Evolutionary conservation across 2,113 vertebrate species (phyloP), one percentile per base, ranked within the genome.

Genomic region (Rousettus leschenaultii): DNA sequence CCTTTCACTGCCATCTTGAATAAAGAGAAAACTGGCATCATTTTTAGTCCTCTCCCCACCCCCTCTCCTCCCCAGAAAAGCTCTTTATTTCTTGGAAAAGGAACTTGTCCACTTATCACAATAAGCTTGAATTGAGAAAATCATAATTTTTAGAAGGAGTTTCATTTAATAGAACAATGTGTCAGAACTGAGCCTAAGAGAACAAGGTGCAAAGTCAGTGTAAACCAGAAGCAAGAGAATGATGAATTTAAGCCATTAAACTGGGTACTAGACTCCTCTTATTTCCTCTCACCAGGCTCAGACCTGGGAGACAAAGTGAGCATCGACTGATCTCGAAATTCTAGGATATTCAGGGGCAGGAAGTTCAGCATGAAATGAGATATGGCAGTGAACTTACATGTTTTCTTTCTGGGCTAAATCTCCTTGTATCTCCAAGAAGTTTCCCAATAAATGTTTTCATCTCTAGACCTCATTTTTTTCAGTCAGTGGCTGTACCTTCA

Each of bases 21-120:
- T 71, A 88, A 91, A 84, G 73, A 91, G 77, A 93, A 93, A 77
- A 2, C 73, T 95, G 92, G 84, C 92, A 53, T 55, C 91, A 38
- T 43, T 59, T 86, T 68, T 28, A 78, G 16, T 51, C 43, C 21
- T 6, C 18, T 13, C 38, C 66, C 28, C 38, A 4, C 48, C 33
- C 40, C 4, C 5, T 2, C 14, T 10, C 3, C 57, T 75, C 90
- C 70, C 75, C 84, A 84, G 53, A 95, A 86, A 80, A 80, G 65
- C 88, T 88, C 95, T 95, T 74, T 61, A 66, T 79, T 96, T 96
- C 96, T 89, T 94, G 33, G 95, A 91, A 96, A 73, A 94, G 73
- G 91, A 92, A 93, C 55, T 65, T 82, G 22, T 93, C 91, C 88
- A 95, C 86, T 96, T 95, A 95, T 74, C 86, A 78, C 83, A 86